phyloP scores from a whole-genome alignment of 2,888 invertebrate genomes.

The Melikaiella ostensackeni region DNA sequence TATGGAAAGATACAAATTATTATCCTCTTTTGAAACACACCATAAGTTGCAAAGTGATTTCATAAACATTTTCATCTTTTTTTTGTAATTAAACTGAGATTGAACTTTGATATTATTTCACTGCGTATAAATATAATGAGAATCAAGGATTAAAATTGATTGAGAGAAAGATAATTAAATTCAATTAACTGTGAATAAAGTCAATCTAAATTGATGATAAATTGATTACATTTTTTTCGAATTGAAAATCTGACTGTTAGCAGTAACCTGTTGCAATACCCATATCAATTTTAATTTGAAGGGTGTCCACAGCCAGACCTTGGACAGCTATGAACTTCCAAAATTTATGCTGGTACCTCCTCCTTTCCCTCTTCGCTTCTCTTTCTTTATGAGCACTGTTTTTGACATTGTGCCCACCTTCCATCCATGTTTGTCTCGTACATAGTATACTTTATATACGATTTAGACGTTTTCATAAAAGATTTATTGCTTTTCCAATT shows the following conservation, averaged over 20 bases:
- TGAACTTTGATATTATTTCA: too few species aligned
- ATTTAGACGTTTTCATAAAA: neutral
- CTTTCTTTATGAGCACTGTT: neutral
- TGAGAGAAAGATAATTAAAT: too few species aligned
- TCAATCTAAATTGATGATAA: neutral
- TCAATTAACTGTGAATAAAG: too few species aligned
- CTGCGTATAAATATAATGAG: too few species aligned
- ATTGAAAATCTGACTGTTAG: neutral
- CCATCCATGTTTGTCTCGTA: neutral
- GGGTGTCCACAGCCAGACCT: neutral
- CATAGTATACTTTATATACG: neutral
- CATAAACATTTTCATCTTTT: too few species aligned
- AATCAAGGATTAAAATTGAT: too few species aligned
- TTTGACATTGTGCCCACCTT: neutral
- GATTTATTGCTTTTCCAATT: neutral
- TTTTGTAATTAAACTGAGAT: too few species aligned
- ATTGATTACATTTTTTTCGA: neutral
- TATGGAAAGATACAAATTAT: neutral
- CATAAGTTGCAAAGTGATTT: neutral
- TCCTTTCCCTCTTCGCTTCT: neutral
- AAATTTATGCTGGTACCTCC: conserved; percentile 2
- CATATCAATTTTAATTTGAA: neutral
- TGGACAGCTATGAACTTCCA: neutral
- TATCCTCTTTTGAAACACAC: neutral
- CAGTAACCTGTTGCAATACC: neutral